phyloP scores from a whole-genome alignment of 2,888 invertebrate genomes.

The Ditula angustiorana region DNA sequence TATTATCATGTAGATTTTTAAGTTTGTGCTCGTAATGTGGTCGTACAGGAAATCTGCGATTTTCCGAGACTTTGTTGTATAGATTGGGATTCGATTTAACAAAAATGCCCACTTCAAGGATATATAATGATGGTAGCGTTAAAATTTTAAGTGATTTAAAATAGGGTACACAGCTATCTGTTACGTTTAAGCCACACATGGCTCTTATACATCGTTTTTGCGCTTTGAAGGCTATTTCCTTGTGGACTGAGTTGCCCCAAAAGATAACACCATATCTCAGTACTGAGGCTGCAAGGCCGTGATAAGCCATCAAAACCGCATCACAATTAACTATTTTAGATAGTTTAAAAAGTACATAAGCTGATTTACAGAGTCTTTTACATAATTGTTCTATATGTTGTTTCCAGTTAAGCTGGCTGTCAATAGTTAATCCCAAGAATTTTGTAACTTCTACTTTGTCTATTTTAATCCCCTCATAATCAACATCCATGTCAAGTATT shows the following conservation, averaged over 20 bases:
- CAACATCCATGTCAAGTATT: not conserved
- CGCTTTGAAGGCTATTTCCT: not conserved
- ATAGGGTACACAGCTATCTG: not conserved
- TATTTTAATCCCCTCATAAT: not conserved
- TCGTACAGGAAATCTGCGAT: not conserved
- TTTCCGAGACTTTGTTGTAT: not conserved
- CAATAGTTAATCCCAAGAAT: not conserved
- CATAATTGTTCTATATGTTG: not conserved
- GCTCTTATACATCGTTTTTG: not conserved
- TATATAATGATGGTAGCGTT: not conserved
- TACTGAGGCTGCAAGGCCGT: not conserved
- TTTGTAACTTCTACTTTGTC: not conserved
- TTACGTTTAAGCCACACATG: not conserved
- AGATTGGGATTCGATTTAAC: not conserved
- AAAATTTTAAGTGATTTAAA: not conserved
- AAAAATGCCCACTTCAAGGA: not conserved
- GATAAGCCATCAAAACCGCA: not conserved
- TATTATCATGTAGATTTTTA: too few species aligned
- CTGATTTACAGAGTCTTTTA: not conserved
- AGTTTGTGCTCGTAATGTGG: too few species aligned
- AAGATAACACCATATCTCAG: not conserved
- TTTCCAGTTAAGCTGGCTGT: not conserved
- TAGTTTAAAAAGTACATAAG: not conserved
- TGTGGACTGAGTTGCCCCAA: conserved; percentile 4
- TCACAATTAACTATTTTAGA: not conserved